Percentiles rank a stretch among this genome's conserved stretches.
Conservation (phyloP, 1,140 invertebrate genomes). For the Trypoxylus dichotomus region DNA sequence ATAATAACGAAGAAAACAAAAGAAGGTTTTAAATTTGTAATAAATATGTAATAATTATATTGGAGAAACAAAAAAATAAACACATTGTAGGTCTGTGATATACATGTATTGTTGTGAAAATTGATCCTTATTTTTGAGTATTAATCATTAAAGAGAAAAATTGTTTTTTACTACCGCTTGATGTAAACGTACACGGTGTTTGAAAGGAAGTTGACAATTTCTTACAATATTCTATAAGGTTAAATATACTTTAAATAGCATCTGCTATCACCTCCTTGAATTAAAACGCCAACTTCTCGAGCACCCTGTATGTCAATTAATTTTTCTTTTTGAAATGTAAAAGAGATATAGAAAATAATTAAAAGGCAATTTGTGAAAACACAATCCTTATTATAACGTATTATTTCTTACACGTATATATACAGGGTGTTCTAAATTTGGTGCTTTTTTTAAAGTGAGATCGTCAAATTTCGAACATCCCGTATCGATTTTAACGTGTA, state of each 20-base stretch:
- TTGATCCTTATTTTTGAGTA: conserved; percentile 29
- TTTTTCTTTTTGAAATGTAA: not conserved
- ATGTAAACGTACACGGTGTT: not conserved
- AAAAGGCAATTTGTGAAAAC: not conserved
- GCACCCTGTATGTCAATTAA: not conserved
- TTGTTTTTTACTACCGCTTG: conserved; percentile 28
- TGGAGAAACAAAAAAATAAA: conserved; percentile 29
- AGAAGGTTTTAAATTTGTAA: conserved; percentile 10
- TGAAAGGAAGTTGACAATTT: not conserved
- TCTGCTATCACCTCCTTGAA: too few relatives aligned
- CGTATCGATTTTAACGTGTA: not conserved
- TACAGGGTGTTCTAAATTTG: too few relatives aligned
- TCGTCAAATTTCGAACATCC: not conserved
- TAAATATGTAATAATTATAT: conserved; percentile 14
- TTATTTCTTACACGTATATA: not conserved
- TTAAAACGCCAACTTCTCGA: too few relatives aligned
- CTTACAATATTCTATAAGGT: too few relatives aligned
- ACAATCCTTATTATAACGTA: not conserved
- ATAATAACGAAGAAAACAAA: not conserved
- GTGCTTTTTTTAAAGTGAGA: not conserved
- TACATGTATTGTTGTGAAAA: conserved; percentile 49
- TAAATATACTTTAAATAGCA: too few relatives aligned
- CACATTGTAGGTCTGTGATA: conserved; percentile 56
- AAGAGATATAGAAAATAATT: not conserved
- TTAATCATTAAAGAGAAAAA: conserved; percentile 37